phyloP scores from a whole-genome alignment of 2,797 vertebrate species.

The Notamacropus eugenii region DNA sequence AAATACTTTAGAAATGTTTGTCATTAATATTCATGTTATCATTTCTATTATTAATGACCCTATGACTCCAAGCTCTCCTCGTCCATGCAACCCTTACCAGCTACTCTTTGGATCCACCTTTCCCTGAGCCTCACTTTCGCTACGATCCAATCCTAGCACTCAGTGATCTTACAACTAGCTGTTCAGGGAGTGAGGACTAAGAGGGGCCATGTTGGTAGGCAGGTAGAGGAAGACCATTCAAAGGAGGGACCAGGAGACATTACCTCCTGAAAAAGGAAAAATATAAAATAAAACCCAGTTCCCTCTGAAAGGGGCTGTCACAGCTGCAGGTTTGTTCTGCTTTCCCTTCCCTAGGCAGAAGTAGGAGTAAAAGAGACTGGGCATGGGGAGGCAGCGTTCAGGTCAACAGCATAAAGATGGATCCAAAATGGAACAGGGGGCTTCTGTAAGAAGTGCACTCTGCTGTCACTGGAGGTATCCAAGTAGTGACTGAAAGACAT shows the following conservation, averaged over 20 bases:
- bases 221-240: neutral
- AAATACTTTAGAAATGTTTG: neutral
- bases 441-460: neutral
- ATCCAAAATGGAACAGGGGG: neutral
- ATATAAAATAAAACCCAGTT: neutral
- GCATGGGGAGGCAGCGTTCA: neutral
- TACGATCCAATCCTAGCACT: neutral
- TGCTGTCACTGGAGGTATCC: neutral
- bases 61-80: neutral
- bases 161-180: neutral
- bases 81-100: neutral
- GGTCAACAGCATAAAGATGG: neutral
- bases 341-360: neutral
- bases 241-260: neutral
- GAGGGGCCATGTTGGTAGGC: neutral
- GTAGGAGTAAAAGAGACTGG: neutral
- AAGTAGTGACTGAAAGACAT: neutral
- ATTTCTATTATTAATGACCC: neutral
- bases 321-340: neutral
- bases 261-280: neutral
- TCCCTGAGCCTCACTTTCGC: neutral
- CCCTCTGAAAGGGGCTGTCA: neutral
- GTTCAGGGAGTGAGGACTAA: neutral
- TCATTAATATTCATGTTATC: neutral
- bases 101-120: neutral